A percentile compares a stretch with the other conserved stretches of the same genome.
These are phyloP conservation scores for Hemiscyllium ocellatum DNA, from an alignment of 2,113 vertebrate species.

Conservation along the genomic window DNA sequence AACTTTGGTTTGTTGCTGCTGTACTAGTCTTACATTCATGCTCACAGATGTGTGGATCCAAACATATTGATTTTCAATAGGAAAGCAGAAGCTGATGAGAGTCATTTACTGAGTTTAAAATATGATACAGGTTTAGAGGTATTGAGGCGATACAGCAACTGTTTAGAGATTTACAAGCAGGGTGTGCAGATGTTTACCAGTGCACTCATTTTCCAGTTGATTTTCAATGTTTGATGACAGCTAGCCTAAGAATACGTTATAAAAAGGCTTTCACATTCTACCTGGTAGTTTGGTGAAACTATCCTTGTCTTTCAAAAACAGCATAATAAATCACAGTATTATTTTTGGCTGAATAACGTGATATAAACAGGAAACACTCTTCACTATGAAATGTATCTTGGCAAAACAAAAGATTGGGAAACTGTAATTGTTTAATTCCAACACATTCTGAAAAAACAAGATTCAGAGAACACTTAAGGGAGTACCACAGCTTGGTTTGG, in stretches of 20 bases:
- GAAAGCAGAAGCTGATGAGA: not conserved
- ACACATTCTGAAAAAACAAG: not conserved
- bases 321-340: not conserved
- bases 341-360: not conserved
- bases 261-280: not conserved
- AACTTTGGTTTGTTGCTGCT: not conserved
- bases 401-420: slow-evolving; percentile 24
- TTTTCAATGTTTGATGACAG: not conserved
- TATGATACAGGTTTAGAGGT: not conserved
- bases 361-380: not conserved
- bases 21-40: not conserved
- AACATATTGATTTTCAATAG: not conserved
- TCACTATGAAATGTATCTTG: not conserved
- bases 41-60: not conserved
- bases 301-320: not conserved
- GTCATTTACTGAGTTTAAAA: not conserved
- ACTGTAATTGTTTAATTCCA: not conserved
- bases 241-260: not conserved
- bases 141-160: not conserved
- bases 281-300: not conserved
- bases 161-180: not conserved
- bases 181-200: not conserved
- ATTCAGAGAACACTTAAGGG: not conserved
- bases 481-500: not conserved
- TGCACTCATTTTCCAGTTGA: not conserved